Evolutionary conservation across 2,113 vertebrate species (phyloP).

Genomic region (Microcebus tavaratra): DNA sequence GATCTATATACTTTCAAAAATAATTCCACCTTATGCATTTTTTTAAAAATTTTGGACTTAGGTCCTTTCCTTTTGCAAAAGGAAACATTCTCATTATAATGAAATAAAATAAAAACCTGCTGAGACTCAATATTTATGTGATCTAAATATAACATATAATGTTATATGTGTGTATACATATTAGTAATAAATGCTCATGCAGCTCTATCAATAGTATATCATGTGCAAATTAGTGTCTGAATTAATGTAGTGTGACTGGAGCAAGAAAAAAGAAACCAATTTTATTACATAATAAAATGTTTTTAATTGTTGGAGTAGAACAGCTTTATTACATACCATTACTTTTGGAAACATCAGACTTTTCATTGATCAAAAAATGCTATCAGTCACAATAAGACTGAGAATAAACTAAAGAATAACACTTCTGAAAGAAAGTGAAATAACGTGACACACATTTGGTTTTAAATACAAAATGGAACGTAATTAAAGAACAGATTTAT

Average conservation of each 20-base stretch:
- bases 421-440: slow-evolving; percentile 55
- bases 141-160: slow-evolving; percentile 32
- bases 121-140: slow-evolving; percentile 27
- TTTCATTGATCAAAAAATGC: slow-evolving; percentile 80
- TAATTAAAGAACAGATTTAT: slow-evolving; percentile 74
- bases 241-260: slow-evolving; percentile 78
- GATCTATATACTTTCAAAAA: not conserved
- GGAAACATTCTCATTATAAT: slow-evolving; percentile 53
- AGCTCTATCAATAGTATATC: slow-evolving; percentile 75
- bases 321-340: slow-evolving; percentile 82
- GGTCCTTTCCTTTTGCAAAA: not conserved
- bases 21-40: not conserved
- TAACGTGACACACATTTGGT: slow-evolving; percentile 54
- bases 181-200: slow-evolving; percentile 73
- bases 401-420: slow-evolving; percentile 80
- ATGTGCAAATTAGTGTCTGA: slow-evolving; percentile 79
- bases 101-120: slow-evolving; percentile 44
- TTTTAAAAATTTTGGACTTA: not conserved
- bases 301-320: slow-evolving; percentile 83
- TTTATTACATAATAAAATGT: slow-evolving; percentile 85
- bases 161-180: slow-evolving; percentile 28
- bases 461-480: slow-evolving; percentile 71
- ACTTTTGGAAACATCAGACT: slow-evolving; percentile 80
- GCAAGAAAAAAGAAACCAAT: slow-evolving; percentile 69
- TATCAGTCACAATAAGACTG: slow-evolving; percentile 78